These are phyloP conservation scores for Pygoscelis antarcticus DNA, from an alignment of 2,113 vertebrate genomes.

Conservation along the genomic window DNA sequence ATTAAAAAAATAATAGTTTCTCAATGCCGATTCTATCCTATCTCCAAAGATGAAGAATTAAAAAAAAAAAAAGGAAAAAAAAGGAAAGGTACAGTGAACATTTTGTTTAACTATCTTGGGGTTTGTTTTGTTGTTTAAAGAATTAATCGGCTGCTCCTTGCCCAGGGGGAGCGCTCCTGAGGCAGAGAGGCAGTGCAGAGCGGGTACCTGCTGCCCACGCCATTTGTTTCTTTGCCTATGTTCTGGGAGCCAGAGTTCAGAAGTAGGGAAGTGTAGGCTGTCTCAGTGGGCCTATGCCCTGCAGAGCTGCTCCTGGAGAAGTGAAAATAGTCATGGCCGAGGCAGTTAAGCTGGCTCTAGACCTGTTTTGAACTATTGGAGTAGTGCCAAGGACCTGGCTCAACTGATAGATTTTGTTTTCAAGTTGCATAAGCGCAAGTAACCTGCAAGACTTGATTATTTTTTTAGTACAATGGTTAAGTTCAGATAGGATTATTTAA, in stretches of 20 bases:
- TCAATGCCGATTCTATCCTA: background rate
- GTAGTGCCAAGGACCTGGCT: conserved; percentile 29
- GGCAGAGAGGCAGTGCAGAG: background rate
- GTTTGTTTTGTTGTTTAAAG: background rate
- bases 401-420: conserved; percentile 60
- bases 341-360: conserved; percentile 38
- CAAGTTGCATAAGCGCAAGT: background rate
- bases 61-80: too few relatives aligned
- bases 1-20: background rate
- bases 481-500: conserved; percentile 33
- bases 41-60: background rate
- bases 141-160: background rate
- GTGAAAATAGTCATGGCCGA: background rate
- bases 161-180: background rate
- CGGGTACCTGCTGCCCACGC: background rate
- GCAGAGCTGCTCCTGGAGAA: conserved; percentile 6
- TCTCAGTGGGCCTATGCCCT: background rate
- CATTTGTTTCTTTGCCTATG: background rate
- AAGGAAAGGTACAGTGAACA: background rate
- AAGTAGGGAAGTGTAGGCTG: background rate
- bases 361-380: conserved; percentile 4
- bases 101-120: background rate
- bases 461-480: background rate
- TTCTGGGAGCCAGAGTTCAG: background rate
- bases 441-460: conserved; percentile 22